phyloP scores from a whole-genome alignment of 2,113 vertebrate genomes.

The Xenus cinereus region DNA sequence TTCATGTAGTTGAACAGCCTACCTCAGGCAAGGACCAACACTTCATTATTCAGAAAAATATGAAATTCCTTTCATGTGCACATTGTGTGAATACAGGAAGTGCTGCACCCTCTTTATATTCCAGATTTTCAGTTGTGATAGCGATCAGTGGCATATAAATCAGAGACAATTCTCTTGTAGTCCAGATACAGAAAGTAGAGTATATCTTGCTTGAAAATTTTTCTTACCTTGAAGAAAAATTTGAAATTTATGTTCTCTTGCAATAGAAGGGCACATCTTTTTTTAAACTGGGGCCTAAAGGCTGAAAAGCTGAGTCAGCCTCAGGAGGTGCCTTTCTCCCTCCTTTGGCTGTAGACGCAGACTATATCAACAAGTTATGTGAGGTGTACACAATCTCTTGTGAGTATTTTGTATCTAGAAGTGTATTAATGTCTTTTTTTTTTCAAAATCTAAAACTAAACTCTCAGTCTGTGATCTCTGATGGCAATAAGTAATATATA shows the following conservation, averaged over 20 bases:
- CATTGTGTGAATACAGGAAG: not conserved
- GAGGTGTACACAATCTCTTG: not conserved
- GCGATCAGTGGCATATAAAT: not conserved
- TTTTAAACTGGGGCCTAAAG: not conserved
- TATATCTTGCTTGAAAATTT: not conserved
- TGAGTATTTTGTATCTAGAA: not conserved
- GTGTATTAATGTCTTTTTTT: not conserved
- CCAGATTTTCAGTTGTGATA: not conserved
- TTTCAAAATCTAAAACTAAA: not conserved
- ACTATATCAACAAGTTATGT: not conserved
- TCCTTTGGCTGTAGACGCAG: not conserved
- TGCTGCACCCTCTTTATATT: not conserved
- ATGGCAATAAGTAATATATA: not conserved
- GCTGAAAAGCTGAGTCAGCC: not conserved
- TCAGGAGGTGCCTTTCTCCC: not conserved
- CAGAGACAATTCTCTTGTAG: not conserved
- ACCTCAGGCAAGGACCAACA: not conserved
- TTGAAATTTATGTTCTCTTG: not conserved
- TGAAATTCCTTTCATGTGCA: not conserved
- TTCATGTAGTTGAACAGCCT: not conserved
- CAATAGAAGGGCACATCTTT: not conserved
- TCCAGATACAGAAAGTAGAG: not conserved
- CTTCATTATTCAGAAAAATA: not conserved
- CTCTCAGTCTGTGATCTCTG: not conserved
- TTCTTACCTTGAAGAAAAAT: not conserved